Evolutionary conservation across 2,797 vertebrate species (phyloP).

Genomic region (Enteromius anoplus): DNA sequence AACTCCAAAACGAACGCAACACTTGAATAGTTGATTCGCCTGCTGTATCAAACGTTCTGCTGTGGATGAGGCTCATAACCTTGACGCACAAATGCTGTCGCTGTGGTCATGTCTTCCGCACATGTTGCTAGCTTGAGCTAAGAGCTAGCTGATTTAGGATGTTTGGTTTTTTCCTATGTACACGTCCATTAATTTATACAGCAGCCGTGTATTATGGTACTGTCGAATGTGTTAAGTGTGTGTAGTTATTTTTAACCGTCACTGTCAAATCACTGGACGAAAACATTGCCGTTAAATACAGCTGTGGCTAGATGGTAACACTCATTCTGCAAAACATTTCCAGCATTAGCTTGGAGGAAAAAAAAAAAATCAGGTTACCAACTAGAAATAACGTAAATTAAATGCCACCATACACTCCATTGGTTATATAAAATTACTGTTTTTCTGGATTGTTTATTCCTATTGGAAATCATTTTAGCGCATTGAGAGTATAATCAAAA

Average conservation of each 20-base stretch:
- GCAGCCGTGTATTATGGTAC: conserved; percentile 43
- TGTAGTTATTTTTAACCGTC: background rate
- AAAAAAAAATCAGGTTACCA: background rate
- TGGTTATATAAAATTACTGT: background rate
- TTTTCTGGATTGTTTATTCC: background rate
- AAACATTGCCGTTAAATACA: background rate
- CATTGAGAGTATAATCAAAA: background rate
- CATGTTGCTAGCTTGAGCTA: conserved; percentile 41
- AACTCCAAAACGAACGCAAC: background rate
- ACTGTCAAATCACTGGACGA: conserved; percentile 9
- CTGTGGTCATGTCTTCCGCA: conserved; percentile 66
- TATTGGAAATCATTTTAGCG: background rate
- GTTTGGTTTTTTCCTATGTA: background rate
- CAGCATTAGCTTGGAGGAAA: background rate
- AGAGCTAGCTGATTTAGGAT: background rate
- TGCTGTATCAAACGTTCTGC: conserved; percentile 13
- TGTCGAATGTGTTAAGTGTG: conserved; percentile 35
- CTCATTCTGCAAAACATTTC: background rate
- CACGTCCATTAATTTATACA: background rate
- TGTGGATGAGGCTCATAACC: background rate
- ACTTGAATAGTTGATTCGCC: conserved; percentile 26
- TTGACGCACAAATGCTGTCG: conserved; percentile 60
- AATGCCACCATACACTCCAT: background rate
- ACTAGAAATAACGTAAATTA: background rate
- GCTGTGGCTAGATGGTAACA: background rate